Evolutionary conservation across 2,113 vertebrate species (phyloP), one percentile per base, ranked within the genome.

Genomic region (Hepsetus odoe): DNA sequence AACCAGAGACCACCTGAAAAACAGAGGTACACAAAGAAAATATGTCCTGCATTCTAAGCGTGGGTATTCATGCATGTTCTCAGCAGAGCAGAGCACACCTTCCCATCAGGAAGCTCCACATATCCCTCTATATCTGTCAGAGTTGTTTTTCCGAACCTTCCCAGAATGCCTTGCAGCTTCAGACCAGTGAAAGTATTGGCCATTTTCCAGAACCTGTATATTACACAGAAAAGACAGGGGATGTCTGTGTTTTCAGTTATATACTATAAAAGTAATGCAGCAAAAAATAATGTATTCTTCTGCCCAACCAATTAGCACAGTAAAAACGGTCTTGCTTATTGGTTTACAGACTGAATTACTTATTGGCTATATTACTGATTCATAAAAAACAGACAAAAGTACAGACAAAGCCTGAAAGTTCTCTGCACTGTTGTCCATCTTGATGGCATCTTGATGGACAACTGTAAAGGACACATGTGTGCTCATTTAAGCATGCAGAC

Each of bases 161-260:
- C 96, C 44, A 97, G 84, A 38, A 88, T 75, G 40, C 97, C 96
- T 87, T 97, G 94, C 79, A 99, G 83, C 88, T 98, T 99, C 42
- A 96, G 93, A 20, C 96, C 95, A 9, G 96, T 99, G 80, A 97
- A 96, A 0, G 95, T 96, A 38, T 84, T 84, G 24, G 91, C 92
- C 92, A 97, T 96, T 89, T 94, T 95, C 97, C 98, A 99, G 88
- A 99, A 99, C 83, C 97, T 99, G 74, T 2, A 79, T 0, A 84
- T 73, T 12, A 84, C 26, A 42, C 16, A 65, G 1, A 72, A 18
- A 51, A 58, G 8, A 75, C 35, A 49, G 46, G 44, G 18, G 49
- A 20, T 53, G 18, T 53, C 20, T 22, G 20, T n/a, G n/a, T n/a
- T n/a, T n/a, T 11, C 38, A n/a, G 49, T 53, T 2, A n/a, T 22